Conservation (phyloP, 2,888 invertebrate species). For the Drosophila meridiana region DNA sequence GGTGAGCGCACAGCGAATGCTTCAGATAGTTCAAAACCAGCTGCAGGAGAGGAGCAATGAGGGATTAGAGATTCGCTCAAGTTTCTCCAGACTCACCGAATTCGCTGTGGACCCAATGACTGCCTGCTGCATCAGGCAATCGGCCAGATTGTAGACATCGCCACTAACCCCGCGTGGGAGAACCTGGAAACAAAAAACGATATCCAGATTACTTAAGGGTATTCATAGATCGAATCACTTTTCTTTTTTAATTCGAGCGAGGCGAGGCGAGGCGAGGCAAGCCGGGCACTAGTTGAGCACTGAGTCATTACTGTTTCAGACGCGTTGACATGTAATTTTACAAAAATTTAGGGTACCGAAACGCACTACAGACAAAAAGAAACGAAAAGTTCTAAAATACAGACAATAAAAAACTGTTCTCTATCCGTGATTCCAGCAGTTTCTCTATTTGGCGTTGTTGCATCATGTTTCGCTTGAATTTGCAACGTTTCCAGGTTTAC, state of each 20-base stretch:
- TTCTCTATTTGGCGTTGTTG: slow-evolving; percentile 31
- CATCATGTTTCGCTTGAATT: slow-evolving; percentile 66
- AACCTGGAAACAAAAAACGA: slow-evolving; percentile 85
- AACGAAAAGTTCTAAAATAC: slow-evolving; percentile 20
- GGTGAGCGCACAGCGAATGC: slow-evolving; percentile 95
- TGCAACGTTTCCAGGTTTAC: slow-evolving; percentile 33
- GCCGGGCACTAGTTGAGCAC: slow-evolving; percentile 17
- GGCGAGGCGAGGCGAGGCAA: not conserved
- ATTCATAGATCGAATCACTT: not conserved
- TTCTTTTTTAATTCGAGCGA: not conserved
- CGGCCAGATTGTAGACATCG: slow-evolving; percentile 96
- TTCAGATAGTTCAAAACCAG: slow-evolving; percentile 96
- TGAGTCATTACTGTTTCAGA: slow-evolving; percentile 29
- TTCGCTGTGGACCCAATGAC: slow-evolving; percentile 97
- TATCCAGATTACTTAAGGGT: not conserved
- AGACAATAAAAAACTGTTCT: slow-evolving; percentile 12
- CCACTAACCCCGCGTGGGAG: slow-evolving; percentile 95
- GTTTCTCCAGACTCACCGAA: slow-evolving; percentile 72
- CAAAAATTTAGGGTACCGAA: slow-evolving; percentile 23
- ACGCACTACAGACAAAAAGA: slow-evolving; percentile 29
- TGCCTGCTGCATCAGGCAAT: slow-evolving; percentile 97
- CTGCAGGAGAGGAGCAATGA: slow-evolving; percentile 83
- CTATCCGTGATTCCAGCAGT: slow-evolving; percentile 4
- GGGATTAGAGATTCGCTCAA: not conserved
- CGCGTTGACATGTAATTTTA: slow-evolving; percentile 18